These are phyloP conservation scores for Nomada goodeniana DNA, from an alignment of 2,888 invertebrate genomes.

Conservation along the genomic window DNA sequence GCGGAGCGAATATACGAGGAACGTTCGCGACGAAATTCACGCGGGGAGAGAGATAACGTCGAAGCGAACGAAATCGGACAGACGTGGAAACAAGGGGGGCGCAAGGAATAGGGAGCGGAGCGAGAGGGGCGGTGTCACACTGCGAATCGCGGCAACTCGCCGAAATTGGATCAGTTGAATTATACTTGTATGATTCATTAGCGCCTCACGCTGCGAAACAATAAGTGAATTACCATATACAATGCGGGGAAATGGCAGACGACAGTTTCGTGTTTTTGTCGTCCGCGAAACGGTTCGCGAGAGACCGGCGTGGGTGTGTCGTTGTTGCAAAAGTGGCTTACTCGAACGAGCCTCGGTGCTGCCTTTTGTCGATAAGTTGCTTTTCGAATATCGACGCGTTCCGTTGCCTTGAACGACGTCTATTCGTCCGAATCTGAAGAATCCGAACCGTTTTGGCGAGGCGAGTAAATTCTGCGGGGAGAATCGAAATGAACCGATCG, in stretches of 20 bases:
- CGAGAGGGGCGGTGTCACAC: background rate
- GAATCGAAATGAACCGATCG: too few relatives aligned
- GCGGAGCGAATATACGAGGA: background rate
- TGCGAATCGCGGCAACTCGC: conserved; percentile 38
- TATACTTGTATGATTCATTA: conserved; percentile 70
- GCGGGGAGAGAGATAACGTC: background rate
- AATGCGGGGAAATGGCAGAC: conserved; percentile 43
- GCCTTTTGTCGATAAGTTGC: conserved; percentile 30
- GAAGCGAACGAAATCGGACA: background rate
- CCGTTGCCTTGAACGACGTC: background rate
- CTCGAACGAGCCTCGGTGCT: conserved; percentile 13
- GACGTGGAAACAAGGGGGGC: background rate
- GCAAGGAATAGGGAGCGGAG: background rate
- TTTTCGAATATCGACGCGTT: background rate
- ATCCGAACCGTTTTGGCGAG: too few relatives aligned
- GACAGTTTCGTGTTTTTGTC: conserved; percentile 53
- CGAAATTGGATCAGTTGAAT: conserved; percentile 62
- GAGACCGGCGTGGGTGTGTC: conserved; percentile 1
- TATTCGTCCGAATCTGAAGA: background rate
- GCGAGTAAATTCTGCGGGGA: too few relatives aligned
- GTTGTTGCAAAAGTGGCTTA: conserved; percentile 40
- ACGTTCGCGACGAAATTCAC: background rate
- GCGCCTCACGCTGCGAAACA: conserved; percentile 59
- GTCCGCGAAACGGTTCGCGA: background rate
- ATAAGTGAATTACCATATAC: conserved; percentile 67